These are phyloP conservation scores for Gallinago media DNA, from an alignment of 2,113 vertebrate species.

Conservation along the genomic window DNA sequence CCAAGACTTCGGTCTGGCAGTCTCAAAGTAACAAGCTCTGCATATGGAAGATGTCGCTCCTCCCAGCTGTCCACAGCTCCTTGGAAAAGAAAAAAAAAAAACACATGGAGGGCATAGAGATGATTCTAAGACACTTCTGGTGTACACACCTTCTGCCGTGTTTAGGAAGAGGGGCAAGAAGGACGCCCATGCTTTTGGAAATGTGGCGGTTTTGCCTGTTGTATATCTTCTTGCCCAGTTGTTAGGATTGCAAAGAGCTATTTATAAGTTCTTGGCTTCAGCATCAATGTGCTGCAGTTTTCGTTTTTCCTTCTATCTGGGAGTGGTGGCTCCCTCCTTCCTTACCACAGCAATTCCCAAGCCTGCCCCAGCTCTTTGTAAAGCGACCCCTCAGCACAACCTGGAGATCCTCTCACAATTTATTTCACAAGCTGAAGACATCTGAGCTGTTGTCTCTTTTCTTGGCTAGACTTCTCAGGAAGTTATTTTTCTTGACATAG, in stretches of 20 bases:
- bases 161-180: neutral
- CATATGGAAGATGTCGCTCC: neutral
- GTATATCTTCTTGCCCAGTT: neutral
- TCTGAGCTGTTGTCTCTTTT: neutral
- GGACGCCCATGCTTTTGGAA: neutral
- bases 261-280: neutral
- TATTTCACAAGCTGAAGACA: neutral
- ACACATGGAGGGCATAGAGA: rapidly evolving
- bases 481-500: neutral
- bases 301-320: neutral
- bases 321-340: neutral
- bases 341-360: neutral
- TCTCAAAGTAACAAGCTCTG: slow-evolving; percentile 36
- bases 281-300: neutral
- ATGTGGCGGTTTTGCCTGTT: neutral
- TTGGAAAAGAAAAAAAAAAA: neutral
- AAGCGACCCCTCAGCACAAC: neutral
- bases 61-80: slow-evolving; percentile 11
- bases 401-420: neutral
- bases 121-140: neutral
- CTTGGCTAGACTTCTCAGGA: neutral
- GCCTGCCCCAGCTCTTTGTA: neutral
- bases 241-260: neutral
- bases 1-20: slow-evolving; percentile 52
- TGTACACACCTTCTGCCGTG: neutral